Conservation (phyloP, 2,797 vertebrate species). For the Eospalax fontanierii region DNA sequence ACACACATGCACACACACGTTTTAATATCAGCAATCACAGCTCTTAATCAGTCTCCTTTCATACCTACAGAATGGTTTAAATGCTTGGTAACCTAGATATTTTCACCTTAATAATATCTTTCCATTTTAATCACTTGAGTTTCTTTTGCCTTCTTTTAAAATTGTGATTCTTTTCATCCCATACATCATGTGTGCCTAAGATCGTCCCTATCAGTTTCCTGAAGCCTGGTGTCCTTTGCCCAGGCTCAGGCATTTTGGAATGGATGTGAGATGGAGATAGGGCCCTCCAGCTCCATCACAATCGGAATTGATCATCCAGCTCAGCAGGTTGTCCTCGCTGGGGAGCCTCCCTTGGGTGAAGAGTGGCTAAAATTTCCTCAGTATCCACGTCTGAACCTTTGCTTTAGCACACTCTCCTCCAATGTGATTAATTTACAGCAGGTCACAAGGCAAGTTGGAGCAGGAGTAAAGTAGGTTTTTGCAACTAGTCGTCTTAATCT, state of each 20-base stretch:
- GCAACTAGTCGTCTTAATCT: slow-evolving; percentile 74
- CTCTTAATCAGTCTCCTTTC: not conserved
- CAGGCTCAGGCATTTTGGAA: slow-evolving; percentile 64
- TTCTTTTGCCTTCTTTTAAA: slow-evolving; percentile 41
- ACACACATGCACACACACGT: not conserved
- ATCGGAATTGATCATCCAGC: slow-evolving; percentile 69
- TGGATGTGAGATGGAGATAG: slow-evolving; percentile 71
- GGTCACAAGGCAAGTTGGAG: slow-evolving; percentile 68
- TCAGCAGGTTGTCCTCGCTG: slow-evolving; percentile 70
- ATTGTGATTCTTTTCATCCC: slow-evolving; percentile 13
- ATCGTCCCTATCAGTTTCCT: not conserved
- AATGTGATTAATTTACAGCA: slow-evolving; percentile 84
- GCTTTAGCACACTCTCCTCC: slow-evolving; percentile 68
- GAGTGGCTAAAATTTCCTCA: slow-evolving; percentile 82
- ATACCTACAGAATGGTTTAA: not conserved
- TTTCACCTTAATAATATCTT: not conserved
- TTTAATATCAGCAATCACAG: slow-evolving; percentile 36
- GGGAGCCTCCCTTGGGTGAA: slow-evolving; percentile 62
- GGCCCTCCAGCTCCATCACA: slow-evolving; percentile 5
- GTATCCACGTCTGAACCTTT: slow-evolving; percentile 81
- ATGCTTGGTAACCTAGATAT: not conserved
- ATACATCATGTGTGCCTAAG: not conserved
- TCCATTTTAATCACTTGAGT: slow-evolving; percentile 32
- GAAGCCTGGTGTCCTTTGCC: not conserved
- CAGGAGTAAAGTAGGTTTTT: slow-evolving; percentile 1